Evolutionary conservation across 2,797 vertebrate species (phyloP).

Genomic region (Eulemur mongoz): DNA sequence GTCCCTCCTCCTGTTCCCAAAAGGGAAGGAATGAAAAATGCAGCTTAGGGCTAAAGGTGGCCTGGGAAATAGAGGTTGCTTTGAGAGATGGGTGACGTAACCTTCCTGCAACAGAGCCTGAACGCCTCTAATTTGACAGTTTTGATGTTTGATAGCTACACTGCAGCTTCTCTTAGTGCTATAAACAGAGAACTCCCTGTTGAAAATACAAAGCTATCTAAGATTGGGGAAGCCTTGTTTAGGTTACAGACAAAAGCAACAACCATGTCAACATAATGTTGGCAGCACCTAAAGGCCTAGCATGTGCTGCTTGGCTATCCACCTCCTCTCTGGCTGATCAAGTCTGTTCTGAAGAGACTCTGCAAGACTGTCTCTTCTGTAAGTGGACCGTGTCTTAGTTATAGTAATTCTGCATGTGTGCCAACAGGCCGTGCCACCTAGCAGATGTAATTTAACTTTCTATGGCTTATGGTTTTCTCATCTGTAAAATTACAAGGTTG

Average conservation of each 20-base stretch:
- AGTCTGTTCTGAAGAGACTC: neutral
- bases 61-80: constrained; percentile 50
- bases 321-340: neutral
- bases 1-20: constrained; percentile 21
- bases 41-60: neutral
- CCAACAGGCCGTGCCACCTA: neutral
- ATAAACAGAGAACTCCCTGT: neutral
- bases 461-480: neutral
- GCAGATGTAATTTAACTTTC: neutral
- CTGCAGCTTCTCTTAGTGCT: neutral
- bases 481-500: neutral
- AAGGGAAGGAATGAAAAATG: constrained; percentile 32
- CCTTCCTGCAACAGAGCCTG: neutral
- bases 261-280: accelerated
- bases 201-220: neutral
- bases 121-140: neutral
- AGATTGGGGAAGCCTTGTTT: neutral
- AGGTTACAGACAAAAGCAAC: neutral
- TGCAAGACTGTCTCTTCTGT: accelerated
- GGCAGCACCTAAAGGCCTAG: neutral
- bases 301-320: neutral
- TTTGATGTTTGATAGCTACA: accelerated
- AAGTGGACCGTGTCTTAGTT: accelerated
- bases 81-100: neutral
- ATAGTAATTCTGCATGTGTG: neutral